Base-by-base conservation (phyloP, 2,888 invertebrate genomes). In the Drosophila hawaiiensis region DNA sequence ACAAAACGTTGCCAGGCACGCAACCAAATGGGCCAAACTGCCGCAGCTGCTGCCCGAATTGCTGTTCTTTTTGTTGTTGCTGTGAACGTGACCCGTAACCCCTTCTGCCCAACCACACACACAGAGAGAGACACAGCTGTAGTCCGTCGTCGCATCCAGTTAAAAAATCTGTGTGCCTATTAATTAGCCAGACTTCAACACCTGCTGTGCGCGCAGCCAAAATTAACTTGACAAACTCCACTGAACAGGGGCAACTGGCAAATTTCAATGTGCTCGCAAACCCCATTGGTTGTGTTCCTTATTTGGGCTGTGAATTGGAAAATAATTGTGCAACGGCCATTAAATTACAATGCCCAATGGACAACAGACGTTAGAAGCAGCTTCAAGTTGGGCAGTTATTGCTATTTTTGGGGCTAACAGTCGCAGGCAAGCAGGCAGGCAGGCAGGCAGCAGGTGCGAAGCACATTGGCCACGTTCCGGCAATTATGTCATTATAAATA, bases 141-240 rank as follows among this genome's bases (percentile, higher is more conserved):
- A 47, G 66, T 54, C 60, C 28, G 53, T 60, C 33, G 39, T 14
- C 37, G 78, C 67, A 64, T 52, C 53, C 41, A 70, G 78, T 62
- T 84, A 66, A 85, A 84, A 85, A 85, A 85, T 84, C 84, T 80
- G 82, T 84, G 83, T 68, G 84, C 84, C 86, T 83, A 86, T 86
- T 86, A 86, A 86, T 86, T 88, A 88, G 86, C 85, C 86, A 85
- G 83, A 85, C 85, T 85, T 83, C 86, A 86, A 85, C 86, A 86
- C 86, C 86, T 86, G 86, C 86, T 88, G 85, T 77, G 68, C 54
- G 73, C 31, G n/a, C 37, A 39, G 39, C 78, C 70, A 70, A 74
- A 83, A 84, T 85, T 80, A 84, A 84, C 87, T 80, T 84, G 84
- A 87, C 87, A 84, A 83, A 22, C 41, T 12, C 43, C 5, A 19